These are phyloP conservation scores for Drosophila dunni DNA, from an alignment of 1,140 invertebrate species.

Conservation along the genomic window DNA sequence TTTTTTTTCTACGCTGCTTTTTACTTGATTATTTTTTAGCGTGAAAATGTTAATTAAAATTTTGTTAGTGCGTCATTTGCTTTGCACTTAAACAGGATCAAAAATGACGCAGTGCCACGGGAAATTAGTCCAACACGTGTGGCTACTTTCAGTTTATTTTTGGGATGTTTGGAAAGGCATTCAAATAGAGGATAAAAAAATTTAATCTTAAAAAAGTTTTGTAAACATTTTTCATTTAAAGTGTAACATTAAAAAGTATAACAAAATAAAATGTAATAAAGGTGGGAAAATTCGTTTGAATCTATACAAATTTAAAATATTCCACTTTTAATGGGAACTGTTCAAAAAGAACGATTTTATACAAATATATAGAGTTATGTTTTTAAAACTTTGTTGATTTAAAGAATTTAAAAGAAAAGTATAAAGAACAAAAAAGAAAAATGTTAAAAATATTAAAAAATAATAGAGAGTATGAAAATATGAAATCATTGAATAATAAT, in stretches of 20 bases:
- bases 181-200: background rate
- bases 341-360: no score
- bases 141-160: background rate
- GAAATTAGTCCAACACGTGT: conserved; percentile 54
- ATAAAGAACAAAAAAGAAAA: no score
- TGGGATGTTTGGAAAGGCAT: background rate
- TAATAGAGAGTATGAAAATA: no score
- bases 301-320: no score
- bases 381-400: no score
- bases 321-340: no score
- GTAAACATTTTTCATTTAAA: background rate
- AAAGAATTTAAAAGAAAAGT: no score
- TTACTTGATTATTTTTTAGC: conserved; percentile 2
- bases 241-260: background rate
- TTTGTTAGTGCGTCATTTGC: conserved; percentile 70
- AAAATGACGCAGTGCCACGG: conserved; percentile 64
- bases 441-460: no score
- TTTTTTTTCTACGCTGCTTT: conserved; percentile 46
- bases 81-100: conserved; percentile 28
- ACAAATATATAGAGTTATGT: no score
- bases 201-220: background rate
- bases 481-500: no score
- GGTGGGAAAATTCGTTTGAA: no score
- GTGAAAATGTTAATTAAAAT: conserved; percentile 76
- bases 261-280: no score